A percentile compares a stretch with the other conserved stretches of the same genome.
These are phyloP conservation scores for Pangasius mekongensis DNA, from an alignment of 2,797 vertebrate species.

Conservation along the genomic window DNA sequence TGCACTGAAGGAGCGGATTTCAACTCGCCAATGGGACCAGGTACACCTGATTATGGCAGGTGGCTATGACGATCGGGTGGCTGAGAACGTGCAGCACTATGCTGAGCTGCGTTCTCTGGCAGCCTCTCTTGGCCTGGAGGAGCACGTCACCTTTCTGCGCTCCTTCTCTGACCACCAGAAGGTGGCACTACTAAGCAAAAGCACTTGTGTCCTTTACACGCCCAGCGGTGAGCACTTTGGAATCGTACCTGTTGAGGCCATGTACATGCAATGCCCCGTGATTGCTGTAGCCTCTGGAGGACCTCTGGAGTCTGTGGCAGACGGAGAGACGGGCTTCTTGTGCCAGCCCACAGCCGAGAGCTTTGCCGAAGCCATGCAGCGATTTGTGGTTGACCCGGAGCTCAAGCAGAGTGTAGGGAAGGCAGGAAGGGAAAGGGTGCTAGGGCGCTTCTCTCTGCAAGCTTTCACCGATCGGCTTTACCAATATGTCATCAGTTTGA, in stretches of 20 bases:
- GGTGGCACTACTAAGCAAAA: constrained; percentile 81
- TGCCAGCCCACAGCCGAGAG: constrained; percentile 81
- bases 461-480: constrained; percentile 90
- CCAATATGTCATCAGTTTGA: constrained; percentile 81
- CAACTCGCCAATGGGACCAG: constrained; percentile 71
- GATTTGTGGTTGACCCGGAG: constrained; percentile 80
- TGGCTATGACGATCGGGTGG: constrained; percentile 90
- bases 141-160: constrained; percentile 86
- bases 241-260: constrained; percentile 95
- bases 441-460: constrained; percentile 86
- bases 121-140: constrained; percentile 73
- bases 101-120: constrained; percentile 82
- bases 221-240: constrained; percentile 97
- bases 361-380: constrained; percentile 89
- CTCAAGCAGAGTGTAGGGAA: constrained; percentile 86
- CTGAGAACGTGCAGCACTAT: constrained; percentile 91
- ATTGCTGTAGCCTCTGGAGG: constrained; percentile 93
- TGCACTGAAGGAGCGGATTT: constrained; percentile 73
- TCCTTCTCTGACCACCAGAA: constrained; percentile 92
- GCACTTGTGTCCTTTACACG: constrained; percentile 89
- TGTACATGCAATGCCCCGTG: constrained; percentile 93
- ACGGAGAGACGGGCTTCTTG: constrained; percentile 89
- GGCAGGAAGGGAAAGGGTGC: constrained; percentile 86
- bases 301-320: constrained; percentile 87
- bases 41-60: constrained; percentile 92